Evolutionary conservation across 2,113 vertebrate genomes (phyloP), one percentile per base, ranked within the genome.

Genomic region (Triplophysa tibetana): DNA sequence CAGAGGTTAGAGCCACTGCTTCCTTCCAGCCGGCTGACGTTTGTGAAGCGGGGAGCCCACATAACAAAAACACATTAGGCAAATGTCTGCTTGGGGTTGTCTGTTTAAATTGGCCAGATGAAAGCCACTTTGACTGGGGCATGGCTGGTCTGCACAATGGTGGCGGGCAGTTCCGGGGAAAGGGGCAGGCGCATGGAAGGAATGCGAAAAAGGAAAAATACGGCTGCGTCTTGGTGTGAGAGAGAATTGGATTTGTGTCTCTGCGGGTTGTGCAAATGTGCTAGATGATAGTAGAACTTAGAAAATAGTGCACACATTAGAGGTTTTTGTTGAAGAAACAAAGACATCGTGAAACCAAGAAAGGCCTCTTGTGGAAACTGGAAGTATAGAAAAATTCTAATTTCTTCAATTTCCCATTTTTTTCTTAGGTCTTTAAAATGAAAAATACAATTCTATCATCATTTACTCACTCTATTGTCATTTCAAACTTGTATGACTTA

Each of bases 1-100:
- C 81, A 78, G 75, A 78, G 81, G 81, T 73, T 78, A 78, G 41
- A 67, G 58, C 75, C 48, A 88, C 88, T 87, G 88, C 89, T 89
- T 84, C 88, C 66, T 86, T 87, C 79, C 86, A 86, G 88, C 89
- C 89, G 85, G 88, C 82, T 88, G 89, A 91, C 92, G 90, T 91
- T 91, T 91, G 90, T 85, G 87, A 88, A 90, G 91, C 89, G 88
- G 85, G 87, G 85, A 91, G 90, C 88, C 92, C 90, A 89, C 90
- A 90, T 91, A 93, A 92, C 90, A 92, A 94, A 94, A 93, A 93
- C 91, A 92, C 90, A 92, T 92, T 92, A 92, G 90, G 89, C 91
- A 92, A 92, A 92, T 91, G 91, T 92, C 91, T 90, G 90, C 88
- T 92, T 87, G 90, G 88, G 90, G 87, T 90, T 88, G 90, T 91